phyloP scores from a whole-genome alignment of 2,113 vertebrate genomes.

The Bungarus multicinctus region DNA sequence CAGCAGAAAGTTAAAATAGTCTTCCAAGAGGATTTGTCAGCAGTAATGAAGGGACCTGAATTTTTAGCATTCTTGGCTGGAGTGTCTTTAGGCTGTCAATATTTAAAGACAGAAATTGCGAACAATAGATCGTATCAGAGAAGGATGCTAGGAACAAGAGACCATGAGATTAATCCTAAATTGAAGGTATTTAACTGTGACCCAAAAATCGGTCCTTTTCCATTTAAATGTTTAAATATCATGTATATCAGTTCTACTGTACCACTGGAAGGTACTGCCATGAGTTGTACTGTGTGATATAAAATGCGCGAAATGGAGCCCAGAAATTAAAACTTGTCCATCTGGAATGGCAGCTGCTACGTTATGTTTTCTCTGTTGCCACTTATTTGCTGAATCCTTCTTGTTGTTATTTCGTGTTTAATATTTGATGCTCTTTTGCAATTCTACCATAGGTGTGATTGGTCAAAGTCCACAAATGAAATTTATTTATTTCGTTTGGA shows the following conservation, averaged over 20 bases:
- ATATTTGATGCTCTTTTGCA: neutral
- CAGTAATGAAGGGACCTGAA: neutral
- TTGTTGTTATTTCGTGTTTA: neutral
- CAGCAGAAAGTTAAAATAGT: constrained; percentile 16
- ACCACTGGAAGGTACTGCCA: neutral
- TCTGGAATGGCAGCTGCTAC: neutral
- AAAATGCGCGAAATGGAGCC: neutral
- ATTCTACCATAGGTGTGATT: neutral
- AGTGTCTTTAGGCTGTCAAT: neutral
- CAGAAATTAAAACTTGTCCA: neutral
- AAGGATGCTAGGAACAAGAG: neutral
- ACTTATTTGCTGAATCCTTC: neutral
- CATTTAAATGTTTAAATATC: neutral
- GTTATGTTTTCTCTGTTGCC: neutral
- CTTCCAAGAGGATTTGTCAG: neutral
- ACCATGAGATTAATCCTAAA: neutral
- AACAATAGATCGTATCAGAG: neutral
- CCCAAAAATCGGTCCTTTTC: neutral
- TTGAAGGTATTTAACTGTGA: neutral
- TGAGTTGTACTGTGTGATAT: neutral
- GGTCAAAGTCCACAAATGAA: neutral
- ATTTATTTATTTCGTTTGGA: neutral
- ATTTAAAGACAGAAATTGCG: neutral
- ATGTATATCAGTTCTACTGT: neutral
- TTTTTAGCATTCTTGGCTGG: neutral